A percentile compares a stretch with the other conserved stretches of the same genome.
Evolutionary conservation across 2,113 vertebrate species (phyloP).

Genomic region (Terrapene triunguis): DNA sequence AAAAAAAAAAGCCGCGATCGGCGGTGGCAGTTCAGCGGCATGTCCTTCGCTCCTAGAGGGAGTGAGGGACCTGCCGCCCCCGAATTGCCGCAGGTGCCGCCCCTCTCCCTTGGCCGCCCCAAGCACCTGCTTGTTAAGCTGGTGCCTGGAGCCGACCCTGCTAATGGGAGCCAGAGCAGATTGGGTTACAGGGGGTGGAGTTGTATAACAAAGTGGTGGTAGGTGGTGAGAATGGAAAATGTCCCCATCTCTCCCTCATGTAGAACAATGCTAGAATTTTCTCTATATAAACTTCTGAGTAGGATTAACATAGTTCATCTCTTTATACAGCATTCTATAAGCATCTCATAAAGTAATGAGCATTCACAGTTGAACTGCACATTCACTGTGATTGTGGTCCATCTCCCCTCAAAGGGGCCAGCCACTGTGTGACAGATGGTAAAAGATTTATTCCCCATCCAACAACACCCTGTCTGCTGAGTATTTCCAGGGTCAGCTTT

Average conservation of each 20-base stretch:
- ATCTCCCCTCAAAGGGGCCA: not conserved
- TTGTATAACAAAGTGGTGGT: not conserved
- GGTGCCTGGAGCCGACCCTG: too few species aligned
- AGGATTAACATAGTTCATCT: conserved; percentile 6
- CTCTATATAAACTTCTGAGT: not conserved
- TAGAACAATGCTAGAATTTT: not conserved
- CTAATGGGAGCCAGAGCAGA: not conserved
- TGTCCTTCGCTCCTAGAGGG: too few species aligned
- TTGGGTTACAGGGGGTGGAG: not conserved
- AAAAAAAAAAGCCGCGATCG: too few species aligned
- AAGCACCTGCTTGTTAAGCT: too few species aligned
- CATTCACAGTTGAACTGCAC: not conserved
- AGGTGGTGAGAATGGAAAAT: not conserved
- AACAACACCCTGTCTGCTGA: not conserved
- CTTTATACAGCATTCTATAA: not conserved
- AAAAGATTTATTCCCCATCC: not conserved
- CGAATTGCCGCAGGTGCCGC: too few species aligned
- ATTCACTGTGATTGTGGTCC: conserved; percentile 19
- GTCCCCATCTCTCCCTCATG: not conserved
- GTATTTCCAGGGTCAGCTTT: not conserved
- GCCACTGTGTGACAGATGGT: not conserved
- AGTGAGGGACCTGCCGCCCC: too few species aligned
- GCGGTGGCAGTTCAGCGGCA: too few species aligned
- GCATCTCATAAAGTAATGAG: not conserved
- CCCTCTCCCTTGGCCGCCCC: too few species aligned